Conservation (phyloP, 1,140 invertebrate species). For the Cydia fagiglandana region DNA sequence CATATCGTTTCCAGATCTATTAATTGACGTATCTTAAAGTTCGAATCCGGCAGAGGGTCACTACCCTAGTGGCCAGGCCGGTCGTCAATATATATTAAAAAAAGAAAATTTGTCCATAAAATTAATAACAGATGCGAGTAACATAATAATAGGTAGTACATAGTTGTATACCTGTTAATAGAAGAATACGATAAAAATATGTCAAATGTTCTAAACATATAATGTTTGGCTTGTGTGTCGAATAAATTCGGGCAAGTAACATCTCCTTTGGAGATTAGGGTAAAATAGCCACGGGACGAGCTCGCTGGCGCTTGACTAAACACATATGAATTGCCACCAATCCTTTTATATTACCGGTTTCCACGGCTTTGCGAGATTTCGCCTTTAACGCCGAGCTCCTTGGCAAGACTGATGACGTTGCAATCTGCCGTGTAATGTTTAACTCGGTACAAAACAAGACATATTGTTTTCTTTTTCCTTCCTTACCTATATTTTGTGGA, state of each 20-base stretch:
- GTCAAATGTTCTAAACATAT: not conserved
- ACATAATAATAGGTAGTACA: too few relatives aligned
- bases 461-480: not conserved
- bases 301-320: conserved; percentile 41
- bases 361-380: conserved; percentile 23
- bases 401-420: conserved; percentile 11
- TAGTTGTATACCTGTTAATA: too few relatives aligned
- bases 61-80: too few relatives aligned
- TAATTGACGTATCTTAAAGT: too few relatives aligned
- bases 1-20: too few relatives aligned
- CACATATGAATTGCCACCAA: conserved; percentile 49
- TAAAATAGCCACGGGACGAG: conserved; percentile 22
- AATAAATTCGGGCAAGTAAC: not conserved
- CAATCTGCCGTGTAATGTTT: conserved; percentile 8
- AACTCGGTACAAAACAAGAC: conserved; percentile 1
- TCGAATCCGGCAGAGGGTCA: too few relatives aligned
- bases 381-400: conserved; percentile 6
- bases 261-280: not conserved
- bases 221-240: not conserved
- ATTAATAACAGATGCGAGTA: too few relatives aligned
- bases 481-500: not conserved
- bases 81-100: conserved; percentile 52
- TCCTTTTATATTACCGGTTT: conserved; percentile 42
- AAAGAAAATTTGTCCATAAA: too few relatives aligned
- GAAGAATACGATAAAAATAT: not conserved